Conservation (phyloP, 2,888 invertebrate genomes). For the Acanthopleura granulata region DNA sequence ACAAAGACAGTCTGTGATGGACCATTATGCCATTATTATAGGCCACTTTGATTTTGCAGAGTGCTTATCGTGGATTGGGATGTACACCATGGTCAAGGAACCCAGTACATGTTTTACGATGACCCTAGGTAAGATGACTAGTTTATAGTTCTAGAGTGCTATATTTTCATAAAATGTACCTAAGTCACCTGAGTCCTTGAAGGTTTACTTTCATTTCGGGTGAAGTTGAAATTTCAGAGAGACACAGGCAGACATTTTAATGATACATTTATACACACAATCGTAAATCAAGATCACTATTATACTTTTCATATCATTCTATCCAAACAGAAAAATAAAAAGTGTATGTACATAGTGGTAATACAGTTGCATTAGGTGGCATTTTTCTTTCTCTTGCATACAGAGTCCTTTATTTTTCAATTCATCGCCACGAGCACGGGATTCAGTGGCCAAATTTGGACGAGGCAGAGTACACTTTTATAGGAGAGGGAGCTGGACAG, state of each 20-base stretch:
- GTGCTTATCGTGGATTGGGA: constrained; percentile 95
- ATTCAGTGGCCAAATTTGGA: constrained; percentile 93
- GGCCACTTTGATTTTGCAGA: constrained; percentile 59
- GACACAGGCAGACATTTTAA: too few species aligned
- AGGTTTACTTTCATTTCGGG: too few species aligned
- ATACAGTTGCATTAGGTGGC: constrained; percentile 26
- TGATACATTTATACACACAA: too few species aligned
- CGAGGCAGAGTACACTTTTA: constrained; percentile 89
- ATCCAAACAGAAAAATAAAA: constrained; percentile 24
- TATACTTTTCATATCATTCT: too few species aligned
- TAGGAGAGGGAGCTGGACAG: constrained; percentile 81
- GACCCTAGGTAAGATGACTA: constrained; percentile 75
- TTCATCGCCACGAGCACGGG: constrained; percentile 96
- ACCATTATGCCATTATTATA: too few species aligned
- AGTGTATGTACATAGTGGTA: too few species aligned
- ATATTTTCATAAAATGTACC: too few species aligned
- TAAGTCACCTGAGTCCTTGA: too few species aligned
- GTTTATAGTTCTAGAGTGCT: background rate
- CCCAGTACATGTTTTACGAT: constrained; percentile 72
- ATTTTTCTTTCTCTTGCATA: constrained; percentile 43
- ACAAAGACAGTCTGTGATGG: too few species aligned
- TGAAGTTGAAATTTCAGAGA: too few species aligned
- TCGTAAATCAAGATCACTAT: too few species aligned
- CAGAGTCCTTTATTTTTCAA: constrained; percentile 95
- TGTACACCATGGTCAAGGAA: constrained; percentile 96